phyloP scores from a whole-genome alignment of 1,140 invertebrate genomes.

The Drosophila trapezifrons region DNA sequence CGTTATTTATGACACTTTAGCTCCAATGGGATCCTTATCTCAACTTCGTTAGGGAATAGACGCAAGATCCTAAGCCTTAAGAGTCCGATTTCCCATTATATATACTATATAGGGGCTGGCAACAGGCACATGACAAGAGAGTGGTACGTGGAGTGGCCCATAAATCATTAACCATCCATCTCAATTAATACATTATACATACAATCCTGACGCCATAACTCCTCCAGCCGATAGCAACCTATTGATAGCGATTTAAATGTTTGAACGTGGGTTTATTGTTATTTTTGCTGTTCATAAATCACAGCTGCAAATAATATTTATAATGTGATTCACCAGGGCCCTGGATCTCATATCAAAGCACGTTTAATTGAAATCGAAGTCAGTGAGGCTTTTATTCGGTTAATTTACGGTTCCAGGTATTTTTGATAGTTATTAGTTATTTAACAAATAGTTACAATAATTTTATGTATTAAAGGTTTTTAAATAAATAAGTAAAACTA shows the following conservation, averaged over 20 bases:
- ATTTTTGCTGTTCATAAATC: constrained; percentile 12
- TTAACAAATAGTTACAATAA: no score
- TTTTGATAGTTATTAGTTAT: not conserved
- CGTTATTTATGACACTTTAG: constrained; percentile 23
- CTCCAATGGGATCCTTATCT: not conserved
- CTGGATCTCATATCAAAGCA: constrained; percentile 2
- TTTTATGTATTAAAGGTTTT: no score
- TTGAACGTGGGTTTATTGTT: constrained; percentile 15
- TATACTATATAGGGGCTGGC: constrained; percentile 3
- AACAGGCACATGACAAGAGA: constrained; percentile 22
- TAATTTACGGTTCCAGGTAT: not conserved
- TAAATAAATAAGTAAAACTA: no score
- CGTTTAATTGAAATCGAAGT: constrained; percentile 11
- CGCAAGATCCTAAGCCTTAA: not conserved
- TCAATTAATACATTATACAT: constrained; percentile 1
- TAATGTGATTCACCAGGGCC: not conserved
- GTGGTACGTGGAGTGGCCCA: constrained; percentile 10
- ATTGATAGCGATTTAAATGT: constrained; percentile 10
- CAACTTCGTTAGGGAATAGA: not conserved
- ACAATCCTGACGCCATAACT: constrained; percentile 6
- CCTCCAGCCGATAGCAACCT: not conserved
- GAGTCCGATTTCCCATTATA: not conserved
- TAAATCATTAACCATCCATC: constrained; percentile 17
- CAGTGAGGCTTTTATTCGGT: not conserved
- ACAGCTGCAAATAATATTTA: not conserved